Base-by-base conservation (phyloP, 2,888 invertebrate species). In the Habroteleia sp. region DNA sequence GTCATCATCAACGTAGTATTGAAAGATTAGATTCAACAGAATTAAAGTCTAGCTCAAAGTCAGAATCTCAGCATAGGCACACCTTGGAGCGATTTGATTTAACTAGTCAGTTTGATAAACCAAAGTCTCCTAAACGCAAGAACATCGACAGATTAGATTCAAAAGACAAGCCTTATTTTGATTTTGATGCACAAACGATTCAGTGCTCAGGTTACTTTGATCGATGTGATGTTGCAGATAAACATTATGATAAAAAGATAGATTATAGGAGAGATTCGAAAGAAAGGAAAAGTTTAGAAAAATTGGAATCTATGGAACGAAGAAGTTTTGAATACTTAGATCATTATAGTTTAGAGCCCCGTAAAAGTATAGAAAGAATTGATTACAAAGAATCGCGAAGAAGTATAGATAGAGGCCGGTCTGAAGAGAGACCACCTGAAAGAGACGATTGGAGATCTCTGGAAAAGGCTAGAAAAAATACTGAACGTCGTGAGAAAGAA, bases 391-490 rank as follows among this genome's bases (percentile, higher is more conserved):
- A 82, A 0, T 8, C 69, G 1, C 63, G 65, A 17, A 78, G 73
- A 41, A 75, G 73, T 46, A 7, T 48, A 1, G 72, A 77, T 10
- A 78, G 76, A 25, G 76, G 74, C 3, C 81, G 77, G 39, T 80
- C 80, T 0, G 83, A 87, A 73, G 85, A 84, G 0, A 85, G 82
- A 39, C 86, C 86, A 1, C 80, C 82, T 0, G 87, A 87, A 58
- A 78, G 88, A 42, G 88, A 88, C 58, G 88, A 88, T 31, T 88
- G 87, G 87, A 82, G 81, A 37, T 87, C 87, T 13, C 77, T 88
- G 50, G 88, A 88, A 17, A 83, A 84, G 35, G 87, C 87, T 14
- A 77, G 87, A 0, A 87, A 86, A 52, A 86, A 85, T 35, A 82
- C 85, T 4, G 87, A 87, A 60, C 82, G 83, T 6, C 81, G 85